Evolutionary conservation across 2,888 invertebrate genomes (phyloP), one percentile per base, ranked within the genome.

Genomic region (Incurvaria masculella): DNA sequence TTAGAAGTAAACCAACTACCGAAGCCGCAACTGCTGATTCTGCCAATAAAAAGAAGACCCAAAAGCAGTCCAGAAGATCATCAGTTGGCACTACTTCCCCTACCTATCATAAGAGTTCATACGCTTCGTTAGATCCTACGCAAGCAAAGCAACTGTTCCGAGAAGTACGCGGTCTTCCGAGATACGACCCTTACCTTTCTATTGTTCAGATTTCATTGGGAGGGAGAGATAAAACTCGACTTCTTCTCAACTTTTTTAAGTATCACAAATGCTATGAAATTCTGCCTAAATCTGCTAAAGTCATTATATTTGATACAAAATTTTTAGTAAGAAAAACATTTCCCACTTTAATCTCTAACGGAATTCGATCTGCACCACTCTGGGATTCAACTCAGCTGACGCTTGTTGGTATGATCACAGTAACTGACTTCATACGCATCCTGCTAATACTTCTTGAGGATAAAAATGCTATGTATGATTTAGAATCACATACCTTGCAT

Each of bases 251-350:
- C 55, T 79, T 79, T 61, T 79, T 79, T 56, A 78, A 71, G 57
- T 79, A 75, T 59, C 78, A 78, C 56, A 76, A 76, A 61, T 78
- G 78, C 59, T 72, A 78, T 53, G 78, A 78, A 65, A 76, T 78
- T 47, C 62, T 78, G 55, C 78, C 78, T 42, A 78, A 76, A 58
- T 78, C 78, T 51, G 78, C 78, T 47, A 78, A 78, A 66, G 72
- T 78, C 38, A 78, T 78, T 49, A 76, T 78, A 61, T 78, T 78
- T 56, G 78, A 78, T 59, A 78, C 78, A 26, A 72, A 75, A 56
- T 78, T 78, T 61, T 67, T 68, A 55, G 78, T 78, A 14, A 65
- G 65, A 49, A 78, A 78, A 66, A 74, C 78, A 4, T 78, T 78
- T 64, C 73, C 75, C 21, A 75, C 78, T 2, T 61, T 78, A 49